Conservation (phyloP, 2,797 vertebrate genomes). For the Setipinna tenuifilis region DNA sequence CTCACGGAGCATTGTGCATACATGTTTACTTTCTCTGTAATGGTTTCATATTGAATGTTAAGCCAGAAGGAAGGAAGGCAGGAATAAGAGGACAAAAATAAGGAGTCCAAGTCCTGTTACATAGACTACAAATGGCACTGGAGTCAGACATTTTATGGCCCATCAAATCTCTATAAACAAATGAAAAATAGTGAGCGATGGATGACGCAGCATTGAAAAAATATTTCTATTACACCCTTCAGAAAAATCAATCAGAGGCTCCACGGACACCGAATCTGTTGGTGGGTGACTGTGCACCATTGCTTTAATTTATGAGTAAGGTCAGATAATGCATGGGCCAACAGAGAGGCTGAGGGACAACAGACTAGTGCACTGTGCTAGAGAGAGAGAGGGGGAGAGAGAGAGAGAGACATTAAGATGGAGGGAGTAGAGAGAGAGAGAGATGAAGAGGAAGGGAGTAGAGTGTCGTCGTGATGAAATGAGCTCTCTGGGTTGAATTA, state of each 20-base stretch:
- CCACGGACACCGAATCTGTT: background rate
- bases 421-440: conserved; percentile 30
- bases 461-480: conserved; percentile 16
- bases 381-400: conserved; percentile 40
- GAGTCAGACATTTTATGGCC: background rate
- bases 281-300: conserved; percentile 7
- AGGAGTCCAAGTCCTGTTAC: background rate
- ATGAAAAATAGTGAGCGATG: conserved; percentile 7
- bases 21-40: conserved; percentile 4
- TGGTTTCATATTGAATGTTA: background rate
- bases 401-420: background rate
- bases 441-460: conserved; percentile 26
- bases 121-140: background rate
- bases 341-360: conserved; percentile 3
- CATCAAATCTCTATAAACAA: conserved; percentile 10
- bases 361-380: conserved; percentile 45
- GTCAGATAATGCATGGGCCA: conserved; percentile 19
- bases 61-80: background rate
- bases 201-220: background rate
- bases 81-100: background rate
- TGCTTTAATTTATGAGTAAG: conserved; percentile 13
- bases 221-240: conserved; percentile 14
- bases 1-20: too few species aligned
- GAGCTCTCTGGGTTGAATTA: conserved; percentile 50
- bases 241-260: conserved; percentile 18